These are phyloP conservation scores for Petrocephalus microphthalmus DNA, from an alignment of 2,113 vertebrate genomes.

Conservation along the genomic window DNA sequence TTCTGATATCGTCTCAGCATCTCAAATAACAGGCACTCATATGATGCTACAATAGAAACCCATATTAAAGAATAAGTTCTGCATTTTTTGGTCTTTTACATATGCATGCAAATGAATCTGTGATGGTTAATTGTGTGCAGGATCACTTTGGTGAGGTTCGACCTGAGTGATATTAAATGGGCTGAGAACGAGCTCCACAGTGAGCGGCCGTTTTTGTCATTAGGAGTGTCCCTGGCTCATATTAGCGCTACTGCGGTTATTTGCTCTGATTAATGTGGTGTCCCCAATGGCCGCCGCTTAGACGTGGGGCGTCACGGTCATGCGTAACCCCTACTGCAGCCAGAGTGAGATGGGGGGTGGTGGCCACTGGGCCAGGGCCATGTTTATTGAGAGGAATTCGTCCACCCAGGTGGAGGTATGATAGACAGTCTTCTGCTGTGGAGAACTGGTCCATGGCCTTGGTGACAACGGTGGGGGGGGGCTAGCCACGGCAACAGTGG, in stretches of 20 bases:
- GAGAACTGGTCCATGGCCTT: background rate
- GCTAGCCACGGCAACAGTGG: background rate
- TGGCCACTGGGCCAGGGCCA: background rate
- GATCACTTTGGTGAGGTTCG: background rate
- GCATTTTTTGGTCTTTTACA: background rate
- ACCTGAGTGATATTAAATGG: background rate
- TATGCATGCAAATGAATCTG: background rate
- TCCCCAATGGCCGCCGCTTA: background rate
- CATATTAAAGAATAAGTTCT: background rate
- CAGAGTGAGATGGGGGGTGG: background rate
- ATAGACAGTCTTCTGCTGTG: background rate
- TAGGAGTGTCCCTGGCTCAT: background rate
- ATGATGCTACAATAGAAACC: background rate
- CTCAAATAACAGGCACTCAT: background rate
- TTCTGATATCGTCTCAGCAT: background rate
- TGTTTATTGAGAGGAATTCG: background rate
- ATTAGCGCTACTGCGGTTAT: background rate
- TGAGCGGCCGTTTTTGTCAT: background rate
- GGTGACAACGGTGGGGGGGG: background rate
- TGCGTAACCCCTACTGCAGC: background rate
- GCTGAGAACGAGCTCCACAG: background rate
- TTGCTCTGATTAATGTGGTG: slow-evolving; percentile 8
- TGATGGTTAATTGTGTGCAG: background rate
- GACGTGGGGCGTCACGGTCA: background rate
- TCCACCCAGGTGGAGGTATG: background rate